A percentile compares a stretch with the other conserved stretches of the same genome.
These are phyloP conservation scores for Antheraea assamensis DNA, from an alignment of 2,888 invertebrate genomes.

Conservation along the genomic window DNA sequence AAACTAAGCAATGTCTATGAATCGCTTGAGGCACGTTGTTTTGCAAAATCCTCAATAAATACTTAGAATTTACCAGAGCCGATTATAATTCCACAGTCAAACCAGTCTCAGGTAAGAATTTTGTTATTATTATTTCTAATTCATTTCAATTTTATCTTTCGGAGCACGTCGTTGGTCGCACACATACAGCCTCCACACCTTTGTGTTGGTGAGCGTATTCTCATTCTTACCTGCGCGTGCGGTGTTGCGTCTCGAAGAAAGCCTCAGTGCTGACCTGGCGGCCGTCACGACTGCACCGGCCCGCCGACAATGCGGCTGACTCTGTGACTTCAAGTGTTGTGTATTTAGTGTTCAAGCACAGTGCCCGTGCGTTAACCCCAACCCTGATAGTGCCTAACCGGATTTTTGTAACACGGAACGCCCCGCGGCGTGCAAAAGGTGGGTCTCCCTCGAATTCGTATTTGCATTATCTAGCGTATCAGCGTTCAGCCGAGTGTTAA, in stretches of 20 bases:
- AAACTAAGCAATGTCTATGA: not conserved
- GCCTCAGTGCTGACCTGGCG: constrained; percentile 78
- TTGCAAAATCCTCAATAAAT: not conserved
- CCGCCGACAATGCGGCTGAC: constrained; percentile 70
- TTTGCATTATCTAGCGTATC: constrained; percentile 49
- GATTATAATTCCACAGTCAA: constrained; percentile 10
- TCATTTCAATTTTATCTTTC: constrained; percentile 23
- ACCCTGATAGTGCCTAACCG: constrained; percentile 79
- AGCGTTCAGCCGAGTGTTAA: constrained; percentile 62
- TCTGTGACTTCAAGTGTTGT: constrained; percentile 76
- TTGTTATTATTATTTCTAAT: constrained; percentile 20
- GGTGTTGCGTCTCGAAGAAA: constrained; percentile 72
- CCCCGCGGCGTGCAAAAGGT: constrained; percentile 73
- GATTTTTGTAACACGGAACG: constrained; percentile 69
- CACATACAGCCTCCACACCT: constrained; percentile 37
- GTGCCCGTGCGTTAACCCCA: constrained; percentile 78
- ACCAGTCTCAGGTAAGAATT: constrained; percentile 22
- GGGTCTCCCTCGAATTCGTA: constrained; percentile 44
- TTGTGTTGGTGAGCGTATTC: constrained; percentile 61
- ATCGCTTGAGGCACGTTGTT: not conserved
- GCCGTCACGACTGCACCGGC: constrained; percentile 75
- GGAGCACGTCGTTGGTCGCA: constrained; percentile 39
- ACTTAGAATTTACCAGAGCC: not conserved
- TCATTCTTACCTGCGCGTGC: constrained; percentile 71
- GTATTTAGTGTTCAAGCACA: constrained; percentile 73